Base-by-base conservation (phyloP, 2,888 invertebrate genomes). In the Patella pellucida region DNA sequence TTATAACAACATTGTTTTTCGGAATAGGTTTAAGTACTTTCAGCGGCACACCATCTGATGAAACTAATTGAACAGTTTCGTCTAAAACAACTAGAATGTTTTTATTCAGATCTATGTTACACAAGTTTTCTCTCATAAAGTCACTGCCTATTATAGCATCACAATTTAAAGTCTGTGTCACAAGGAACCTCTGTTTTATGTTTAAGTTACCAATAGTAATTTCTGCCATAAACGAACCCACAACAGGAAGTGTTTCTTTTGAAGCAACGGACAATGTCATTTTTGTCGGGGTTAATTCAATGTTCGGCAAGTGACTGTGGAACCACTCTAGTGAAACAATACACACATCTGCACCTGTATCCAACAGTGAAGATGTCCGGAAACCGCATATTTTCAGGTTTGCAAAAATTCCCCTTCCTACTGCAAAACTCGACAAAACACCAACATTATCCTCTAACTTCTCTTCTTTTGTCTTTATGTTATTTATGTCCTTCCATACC, bases 401-500 rank as follows among this genome's bases (percentile, higher is more conserved):
- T 27, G 27, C 27, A 27, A 27, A 27, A 27, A 27, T 27, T 27
- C 27, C 27, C 3, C 3, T 27, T 27, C 27, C 27, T 27, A 27
- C 27, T 27, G 27, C 27, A 27, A 27, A 27, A 27, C 27, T 27
- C 27, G 27, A 27, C 27, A 27, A 27, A 27, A 27, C 27, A 27
- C 27, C 27, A 27, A 27, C 27, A 27, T 27, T 27, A 27, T 27
- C 27, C 27, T 27, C 27, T 27, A 27, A 27, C 27, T 27, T 27
- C 19, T 56, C 56, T 56, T 56, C 56, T 56, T 56, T 16, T 11
- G 62, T 62, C 62, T 62, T n/a, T 11, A 7, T 62, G n/a, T 62
- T 11, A 23, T 62, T 62, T 16, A 62, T n/a, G n/a, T 62, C 62
- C n/a, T 62, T 62, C 62, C 62, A 62, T 62, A 62, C 62, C 23